Conservation (phyloP, 2,113 vertebrate genomes). For the Nesogale talazaci region DNA sequence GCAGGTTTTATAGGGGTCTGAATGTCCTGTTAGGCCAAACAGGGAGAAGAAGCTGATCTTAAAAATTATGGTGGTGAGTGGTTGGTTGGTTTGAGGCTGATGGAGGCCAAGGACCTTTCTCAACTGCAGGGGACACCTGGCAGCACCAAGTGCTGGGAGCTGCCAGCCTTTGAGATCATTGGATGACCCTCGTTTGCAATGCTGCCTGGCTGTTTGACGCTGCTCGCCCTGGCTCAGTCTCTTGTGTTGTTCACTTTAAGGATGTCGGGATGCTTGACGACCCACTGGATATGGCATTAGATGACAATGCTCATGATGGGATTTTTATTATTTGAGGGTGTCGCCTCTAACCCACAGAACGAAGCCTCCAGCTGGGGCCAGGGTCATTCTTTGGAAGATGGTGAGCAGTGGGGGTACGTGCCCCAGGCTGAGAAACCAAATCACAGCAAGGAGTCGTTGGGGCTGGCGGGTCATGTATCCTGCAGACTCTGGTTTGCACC, state of each 20-base stretch:
- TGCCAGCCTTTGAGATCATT: constrained; percentile 43
- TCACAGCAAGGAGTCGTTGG: background rate
- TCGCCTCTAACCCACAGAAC: background rate
- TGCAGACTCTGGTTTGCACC: constrained; percentile 2
- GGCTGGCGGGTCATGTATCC: background rate
- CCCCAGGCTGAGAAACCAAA: constrained; percentile 49
- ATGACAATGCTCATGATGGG: constrained; percentile 50
- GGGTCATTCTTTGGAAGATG: constrained; percentile 31
- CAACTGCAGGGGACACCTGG: background rate
- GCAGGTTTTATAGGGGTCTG: constrained; percentile 61
- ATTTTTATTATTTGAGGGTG: constrained; percentile 58
- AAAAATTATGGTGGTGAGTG: background rate
- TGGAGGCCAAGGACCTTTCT: constrained; percentile 32
- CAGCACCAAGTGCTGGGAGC: constrained; percentile 6
- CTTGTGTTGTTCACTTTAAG: constrained; percentile 39
- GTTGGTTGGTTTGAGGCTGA: constrained; percentile 27
- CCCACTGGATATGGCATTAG: constrained; percentile 55
- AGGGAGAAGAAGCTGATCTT: constrained; percentile 46
- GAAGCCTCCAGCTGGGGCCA: constrained; percentile 27
- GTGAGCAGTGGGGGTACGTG: background rate
- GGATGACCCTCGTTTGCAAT: background rate
- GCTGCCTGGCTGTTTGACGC: constrained; percentile 48
- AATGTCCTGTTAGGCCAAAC: constrained; percentile 56
- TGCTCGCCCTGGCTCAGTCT: constrained; percentile 59
- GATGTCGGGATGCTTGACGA: constrained; percentile 44